phyloP scores from a whole-genome alignment of 2,113 vertebrate species.

The Heteronetta atricapilla region DNA sequence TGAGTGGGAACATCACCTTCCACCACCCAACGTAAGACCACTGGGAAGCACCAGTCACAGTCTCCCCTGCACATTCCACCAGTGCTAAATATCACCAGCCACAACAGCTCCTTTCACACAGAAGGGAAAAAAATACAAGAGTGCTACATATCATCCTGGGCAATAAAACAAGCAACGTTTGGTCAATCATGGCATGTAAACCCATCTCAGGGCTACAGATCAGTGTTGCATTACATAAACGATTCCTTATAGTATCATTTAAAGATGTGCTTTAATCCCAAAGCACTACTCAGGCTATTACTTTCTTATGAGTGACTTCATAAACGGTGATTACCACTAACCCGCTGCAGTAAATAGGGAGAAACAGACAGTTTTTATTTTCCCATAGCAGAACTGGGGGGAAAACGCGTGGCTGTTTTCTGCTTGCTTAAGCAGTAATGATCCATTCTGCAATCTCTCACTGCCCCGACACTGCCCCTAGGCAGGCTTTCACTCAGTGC shows the following conservation, averaged over 20 bases:
- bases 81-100: accelerated
- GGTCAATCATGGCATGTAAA: constrained; percentile 31
- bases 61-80: accelerated
- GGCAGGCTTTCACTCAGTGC: not conserved
- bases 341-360: constrained; percentile 14
- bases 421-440: constrained; percentile 21
- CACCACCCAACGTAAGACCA: not conserved
- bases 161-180: constrained; percentile 24
- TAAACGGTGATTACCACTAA: not conserved
- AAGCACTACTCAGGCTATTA: constrained; percentile 21
- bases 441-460: not conserved
- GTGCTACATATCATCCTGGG: not conserved
- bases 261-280: constrained; percentile 28
- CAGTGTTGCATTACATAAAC: not conserved
- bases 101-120: not conserved
- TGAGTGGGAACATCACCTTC: not conserved
- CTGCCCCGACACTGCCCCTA: not conserved
- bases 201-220: constrained; percentile 5
- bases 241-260: not conserved
- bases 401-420: not conserved
- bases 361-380: constrained; percentile 29
- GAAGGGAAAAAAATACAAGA: not conserved
- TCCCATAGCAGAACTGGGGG: not conserved
- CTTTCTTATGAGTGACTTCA: constrained; percentile 33
- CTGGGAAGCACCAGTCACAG: not conserved